Base-by-base conservation (phyloP, 1,140 invertebrate genomes). In the Heliconius hewitsoni region DNA sequence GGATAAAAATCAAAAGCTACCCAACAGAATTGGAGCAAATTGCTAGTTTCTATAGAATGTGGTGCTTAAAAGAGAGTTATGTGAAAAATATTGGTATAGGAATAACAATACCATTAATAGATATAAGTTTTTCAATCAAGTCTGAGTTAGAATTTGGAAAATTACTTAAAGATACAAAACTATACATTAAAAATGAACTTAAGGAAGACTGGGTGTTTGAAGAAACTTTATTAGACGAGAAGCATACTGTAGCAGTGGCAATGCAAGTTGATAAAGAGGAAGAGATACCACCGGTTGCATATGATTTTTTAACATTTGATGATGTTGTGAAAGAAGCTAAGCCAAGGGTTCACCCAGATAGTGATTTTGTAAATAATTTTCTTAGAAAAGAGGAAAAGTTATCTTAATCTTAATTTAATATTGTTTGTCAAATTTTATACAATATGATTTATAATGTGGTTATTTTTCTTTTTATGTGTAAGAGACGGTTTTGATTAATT, bases 11-110 rank as follows among this genome's bases (percentile, higher is more conserved):
- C 78, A 95, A 90, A 42, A 91, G 91, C 23, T 87, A 85, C 80
- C 19, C 82, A 18, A 93, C 95, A 60, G 94, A 96, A 74, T 82
- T 85, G 18, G 95, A 96, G 70, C 95, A 97, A 94, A 85, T 98
- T 19, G 91, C 93, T 9, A 96, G 96, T 83, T 99, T 99, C 91
- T 98, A 97, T 90, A 95, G 98, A 78, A 95, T 97, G 88, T 99
- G 98, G 98, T 97, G 97, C 83, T 94, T 99, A n/a, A 99, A 99
- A 95, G 99, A 99, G 91, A 98, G 98, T 91, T 98, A 98, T 90
- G 97, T 98, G 0, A 99, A 99, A 95, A 98, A 98, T 78, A 95
- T 97, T 71, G 98, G 98, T 30, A 94, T 97, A 23, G 98, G 98
- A 37, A 96, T 99, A 66, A 97, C 96, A 1, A 95, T 97, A 83